phyloP scores from a whole-genome alignment of 2,113 vertebrate species.

The Phrynosoma blainvillii region DNA sequence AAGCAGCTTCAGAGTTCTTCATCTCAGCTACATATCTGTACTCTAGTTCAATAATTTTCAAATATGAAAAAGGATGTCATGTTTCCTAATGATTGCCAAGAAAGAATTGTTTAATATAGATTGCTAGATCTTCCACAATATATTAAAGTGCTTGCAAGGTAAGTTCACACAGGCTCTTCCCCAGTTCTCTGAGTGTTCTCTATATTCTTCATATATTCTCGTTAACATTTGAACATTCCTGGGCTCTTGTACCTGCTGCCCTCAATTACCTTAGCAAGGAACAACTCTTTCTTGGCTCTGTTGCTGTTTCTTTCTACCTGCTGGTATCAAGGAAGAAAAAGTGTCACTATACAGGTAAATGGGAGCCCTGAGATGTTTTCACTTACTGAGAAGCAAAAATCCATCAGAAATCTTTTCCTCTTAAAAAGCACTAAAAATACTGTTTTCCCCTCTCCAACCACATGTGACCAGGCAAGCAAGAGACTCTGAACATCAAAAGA shows the following conservation, averaged over 20 bases:
- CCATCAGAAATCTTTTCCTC: constrained; percentile 49
- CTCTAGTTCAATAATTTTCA: constrained; percentile 12
- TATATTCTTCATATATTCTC: constrained; percentile 57
- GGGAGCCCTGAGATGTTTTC: constrained; percentile 48
- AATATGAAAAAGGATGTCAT: not conserved
- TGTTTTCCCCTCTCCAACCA: not conserved
- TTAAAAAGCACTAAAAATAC: constrained; percentile 42
- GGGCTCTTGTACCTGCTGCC: constrained; percentile 67
- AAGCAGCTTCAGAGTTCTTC: not conserved
- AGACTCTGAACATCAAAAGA: not conserved
- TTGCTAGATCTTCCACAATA: constrained; percentile 45
- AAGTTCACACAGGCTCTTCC: not conserved
- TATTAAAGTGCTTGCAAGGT: constrained; percentile 42
- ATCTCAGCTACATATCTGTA: not conserved
- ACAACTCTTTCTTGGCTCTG: constrained; percentile 61
- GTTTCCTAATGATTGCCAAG: constrained; percentile 43
- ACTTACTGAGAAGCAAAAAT: constrained; percentile 44
- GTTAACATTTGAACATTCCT: constrained; percentile 63
- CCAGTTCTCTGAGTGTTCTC: constrained; percentile 49
- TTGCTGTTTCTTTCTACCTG: constrained; percentile 55
- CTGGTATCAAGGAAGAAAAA: constrained; percentile 37
- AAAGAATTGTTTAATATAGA: constrained; percentile 57
- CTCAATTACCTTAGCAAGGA: constrained; percentile 71
- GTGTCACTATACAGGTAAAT: constrained; percentile 49
- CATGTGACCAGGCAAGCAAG: not conserved